Conservation (phyloP, 2,888 invertebrate species). For the Megalurothrips usitatus region DNA sequence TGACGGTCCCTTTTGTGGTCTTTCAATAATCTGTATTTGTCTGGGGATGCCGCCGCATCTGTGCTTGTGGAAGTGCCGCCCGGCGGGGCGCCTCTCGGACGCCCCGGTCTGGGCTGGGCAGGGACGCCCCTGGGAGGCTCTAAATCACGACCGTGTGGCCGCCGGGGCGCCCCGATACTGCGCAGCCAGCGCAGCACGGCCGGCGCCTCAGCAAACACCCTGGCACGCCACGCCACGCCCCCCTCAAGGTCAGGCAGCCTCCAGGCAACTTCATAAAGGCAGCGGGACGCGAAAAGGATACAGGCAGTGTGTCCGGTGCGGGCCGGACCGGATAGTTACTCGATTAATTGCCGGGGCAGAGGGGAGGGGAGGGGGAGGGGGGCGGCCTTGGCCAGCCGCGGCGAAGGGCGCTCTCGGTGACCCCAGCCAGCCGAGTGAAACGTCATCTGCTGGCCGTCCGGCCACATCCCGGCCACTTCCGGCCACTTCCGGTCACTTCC, state of each 20-base stretch:
- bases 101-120: too few species aligned
- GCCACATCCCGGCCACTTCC: neutral
- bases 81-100: neutral
- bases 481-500: neutral
- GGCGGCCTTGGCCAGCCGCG: neutral
- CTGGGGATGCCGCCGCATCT: too few species aligned
- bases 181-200: neutral
- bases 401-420: neutral
- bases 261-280: neutral
- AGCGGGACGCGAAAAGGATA: too few species aligned
- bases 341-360: neutral
- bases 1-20: neutral
- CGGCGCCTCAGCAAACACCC: neutral
- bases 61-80: neutral
- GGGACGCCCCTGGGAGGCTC: neutral
- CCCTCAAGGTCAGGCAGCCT: neutral
- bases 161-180: neutral
- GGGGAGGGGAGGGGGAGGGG: neutral
- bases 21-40: too few species aligned
- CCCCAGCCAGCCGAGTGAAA: neutral
- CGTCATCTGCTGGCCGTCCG: neutral
- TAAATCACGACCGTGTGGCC: neutral
- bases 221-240: neutral
- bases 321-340: neutral
- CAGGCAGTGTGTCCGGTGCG: too few species aligned